phyloP scores from a whole-genome alignment of 37 sponge, comb jelly and placozoan species.

The Axinella damicornis region DNA sequence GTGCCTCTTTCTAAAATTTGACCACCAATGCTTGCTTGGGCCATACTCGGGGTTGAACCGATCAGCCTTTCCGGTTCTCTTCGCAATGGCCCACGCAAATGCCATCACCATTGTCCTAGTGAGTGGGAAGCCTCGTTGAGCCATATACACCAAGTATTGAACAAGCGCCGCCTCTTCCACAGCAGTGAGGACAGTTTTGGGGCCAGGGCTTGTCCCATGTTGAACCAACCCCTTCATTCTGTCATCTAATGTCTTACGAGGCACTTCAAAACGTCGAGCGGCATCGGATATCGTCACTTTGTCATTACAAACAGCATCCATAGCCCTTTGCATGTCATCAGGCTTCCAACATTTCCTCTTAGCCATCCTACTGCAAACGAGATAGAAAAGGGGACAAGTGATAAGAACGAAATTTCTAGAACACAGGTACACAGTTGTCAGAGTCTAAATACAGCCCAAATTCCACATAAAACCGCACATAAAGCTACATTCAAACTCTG shows the following conservation, averaged over 20 bases:
- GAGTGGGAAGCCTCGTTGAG: conserved; percentile 15
- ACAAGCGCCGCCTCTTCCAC: background rate
- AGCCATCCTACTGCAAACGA: too few species aligned
- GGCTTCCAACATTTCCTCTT: conserved; percentile 6
- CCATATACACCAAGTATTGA: conserved; percentile 10
- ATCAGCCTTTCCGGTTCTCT: background rate
- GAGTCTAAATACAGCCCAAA: too few species aligned
- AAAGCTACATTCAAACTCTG: too few species aligned
- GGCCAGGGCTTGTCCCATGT: conserved; percentile 10
- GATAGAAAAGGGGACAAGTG: too few species aligned
- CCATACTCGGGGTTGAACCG: background rate
- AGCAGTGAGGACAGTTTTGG: background rate
- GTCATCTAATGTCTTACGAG: conserved; percentile 17
- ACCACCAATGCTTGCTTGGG: conserved; percentile 15
- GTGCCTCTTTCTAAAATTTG: background rate
- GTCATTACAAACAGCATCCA: background rate
- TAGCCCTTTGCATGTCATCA: background rate
- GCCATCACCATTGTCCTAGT: background rate
- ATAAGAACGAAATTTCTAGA: too few species aligned
- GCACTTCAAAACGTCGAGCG: background rate
- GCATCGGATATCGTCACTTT: background rate
- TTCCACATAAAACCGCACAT: too few species aligned
- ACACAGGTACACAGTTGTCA: too few species aligned
- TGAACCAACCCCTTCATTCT: conserved; percentile 1
- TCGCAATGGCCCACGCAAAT: conserved; percentile 3